Conservation (phyloP, 53 echinoderm and acorn worm genomes). For the Zoroaster sp. region DNA sequence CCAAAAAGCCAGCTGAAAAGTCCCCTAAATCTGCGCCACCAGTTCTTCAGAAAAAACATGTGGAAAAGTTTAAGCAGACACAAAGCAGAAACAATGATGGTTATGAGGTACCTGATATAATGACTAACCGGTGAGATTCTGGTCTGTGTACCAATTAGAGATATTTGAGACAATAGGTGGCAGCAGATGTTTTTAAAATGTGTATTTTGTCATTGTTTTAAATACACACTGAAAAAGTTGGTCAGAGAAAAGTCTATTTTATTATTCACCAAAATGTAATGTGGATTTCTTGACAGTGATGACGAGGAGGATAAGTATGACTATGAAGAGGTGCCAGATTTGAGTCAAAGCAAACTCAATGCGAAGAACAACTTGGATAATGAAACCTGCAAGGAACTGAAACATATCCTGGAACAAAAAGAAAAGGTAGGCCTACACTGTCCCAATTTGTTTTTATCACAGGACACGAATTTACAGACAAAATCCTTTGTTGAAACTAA, state of each 20-base stretch:
- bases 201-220: too few relatives aligned
- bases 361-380: background rate
- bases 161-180: background rate
- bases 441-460: background rate
- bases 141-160: too few relatives aligned
- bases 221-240: too few relatives aligned
- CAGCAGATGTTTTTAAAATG: too few relatives aligned
- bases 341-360: background rate
- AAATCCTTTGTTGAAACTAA: too few relatives aligned
- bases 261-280: too few relatives aligned
- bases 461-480: background rate
- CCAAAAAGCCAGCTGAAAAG: background rate
- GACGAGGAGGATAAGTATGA: background rate
- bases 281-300: background rate
- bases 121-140: background rate
- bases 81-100: background rate
- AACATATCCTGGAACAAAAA: slow-evolving; percentile 37
- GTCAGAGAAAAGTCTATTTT: too few relatives aligned
- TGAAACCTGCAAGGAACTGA: slow-evolving; percentile 10
- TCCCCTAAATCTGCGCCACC: background rate
- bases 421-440: background rate
- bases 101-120: slow-evolving; percentile 17
- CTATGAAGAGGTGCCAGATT: slow-evolving; percentile 11
- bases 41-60: background rate
- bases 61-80: background rate